These are phyloP conservation scores for Cynopterus brachyotis DNA, from an alignment of 2,113 vertebrate genomes.

Conservation along the genomic window DNA sequence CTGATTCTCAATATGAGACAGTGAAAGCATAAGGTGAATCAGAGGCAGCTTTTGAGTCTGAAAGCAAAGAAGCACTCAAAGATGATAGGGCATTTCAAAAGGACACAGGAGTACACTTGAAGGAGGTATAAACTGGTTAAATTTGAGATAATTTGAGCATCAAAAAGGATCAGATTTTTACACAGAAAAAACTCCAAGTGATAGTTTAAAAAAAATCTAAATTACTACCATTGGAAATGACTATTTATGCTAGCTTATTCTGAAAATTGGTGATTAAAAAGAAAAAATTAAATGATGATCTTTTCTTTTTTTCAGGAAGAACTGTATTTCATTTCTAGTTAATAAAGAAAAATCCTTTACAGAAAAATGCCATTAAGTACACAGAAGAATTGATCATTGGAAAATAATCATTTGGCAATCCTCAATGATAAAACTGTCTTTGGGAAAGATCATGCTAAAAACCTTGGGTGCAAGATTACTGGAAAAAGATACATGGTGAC, in stretches of 20 bases:
- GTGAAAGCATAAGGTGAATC: not conserved
- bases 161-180: not conserved
- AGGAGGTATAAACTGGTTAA: not conserved
- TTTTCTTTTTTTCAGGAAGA: not conserved
- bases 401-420: not conserved
- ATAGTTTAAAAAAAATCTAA: not conserved
- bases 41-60: not conserved
- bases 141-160: not conserved
- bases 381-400: not conserved
- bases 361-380: not conserved
- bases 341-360: not conserved
- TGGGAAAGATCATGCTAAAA: not conserved
- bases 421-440: not conserved
- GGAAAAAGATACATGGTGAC: not conserved
- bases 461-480: not conserved
- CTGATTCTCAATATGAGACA: not conserved
- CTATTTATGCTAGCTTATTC: not conserved
- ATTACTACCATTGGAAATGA: not conserved
- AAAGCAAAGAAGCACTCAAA: not conserved
- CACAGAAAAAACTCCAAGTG: not conserved
- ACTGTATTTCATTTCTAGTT: not conserved
- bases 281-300: not conserved
- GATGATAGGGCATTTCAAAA: not conserved
- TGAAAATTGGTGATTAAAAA: not conserved
- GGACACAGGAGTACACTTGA: not conserved